These are phyloP conservation scores for Spilogale gracilis DNA, from an alignment of 2,113 vertebrate species.

Conservation along the genomic window DNA sequence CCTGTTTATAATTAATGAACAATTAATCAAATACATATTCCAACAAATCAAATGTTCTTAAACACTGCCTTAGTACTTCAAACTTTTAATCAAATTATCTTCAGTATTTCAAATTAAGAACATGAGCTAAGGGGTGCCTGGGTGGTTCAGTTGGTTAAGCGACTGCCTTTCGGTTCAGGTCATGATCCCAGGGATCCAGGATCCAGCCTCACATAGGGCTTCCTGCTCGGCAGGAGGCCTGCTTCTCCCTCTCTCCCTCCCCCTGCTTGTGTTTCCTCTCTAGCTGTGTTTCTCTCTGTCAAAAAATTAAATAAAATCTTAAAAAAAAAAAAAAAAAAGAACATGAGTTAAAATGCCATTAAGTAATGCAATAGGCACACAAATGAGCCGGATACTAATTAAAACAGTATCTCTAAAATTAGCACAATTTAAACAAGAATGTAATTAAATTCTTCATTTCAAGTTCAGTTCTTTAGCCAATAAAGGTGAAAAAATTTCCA, in stretches of 20 bases:
- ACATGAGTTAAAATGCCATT: background rate
- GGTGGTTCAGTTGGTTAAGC: too few species aligned
- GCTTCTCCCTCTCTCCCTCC: too few species aligned
- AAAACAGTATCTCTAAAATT: background rate
- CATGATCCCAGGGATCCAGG: too few species aligned
- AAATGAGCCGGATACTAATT: background rate
- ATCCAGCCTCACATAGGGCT: too few species aligned
- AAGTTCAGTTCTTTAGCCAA: background rate
- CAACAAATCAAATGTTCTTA: background rate
- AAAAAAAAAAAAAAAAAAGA: too few species aligned
- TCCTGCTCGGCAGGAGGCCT: too few species aligned
- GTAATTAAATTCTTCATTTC: slow-evolving; percentile 12
- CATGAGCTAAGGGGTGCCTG: background rate
- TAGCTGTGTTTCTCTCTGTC: too few species aligned
- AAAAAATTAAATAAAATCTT: too few species aligned
- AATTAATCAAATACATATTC: background rate
- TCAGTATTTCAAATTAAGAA: slow-evolving; percentile 21
- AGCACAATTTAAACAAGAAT: background rate
- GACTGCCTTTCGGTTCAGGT: too few species aligned
- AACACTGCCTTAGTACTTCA: background rate
- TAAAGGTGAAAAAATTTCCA: background rate
- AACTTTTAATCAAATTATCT: background rate
- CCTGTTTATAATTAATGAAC: background rate
- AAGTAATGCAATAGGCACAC: background rate
- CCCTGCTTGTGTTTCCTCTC: too few species aligned